Percentiles rank a stretch among this genome's conserved stretches.
phyloP scores from a whole-genome alignment of 2,797 vertebrate genomes.

The Sebastes steindachneri region DNA sequence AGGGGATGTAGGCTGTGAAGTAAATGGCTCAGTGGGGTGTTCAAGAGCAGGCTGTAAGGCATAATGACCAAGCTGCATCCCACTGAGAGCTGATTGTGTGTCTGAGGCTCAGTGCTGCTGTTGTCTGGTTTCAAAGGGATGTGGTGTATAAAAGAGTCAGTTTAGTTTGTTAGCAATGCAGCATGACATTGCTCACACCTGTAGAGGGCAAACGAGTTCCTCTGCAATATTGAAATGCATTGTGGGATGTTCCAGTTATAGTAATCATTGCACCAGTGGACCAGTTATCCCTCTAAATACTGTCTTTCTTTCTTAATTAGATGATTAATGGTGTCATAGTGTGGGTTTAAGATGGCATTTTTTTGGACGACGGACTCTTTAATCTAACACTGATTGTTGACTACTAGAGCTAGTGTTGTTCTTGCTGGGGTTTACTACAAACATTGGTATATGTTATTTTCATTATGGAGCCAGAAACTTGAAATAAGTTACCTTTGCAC shows the following conservation, averaged over 20 bases:
- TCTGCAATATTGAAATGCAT: neutral
- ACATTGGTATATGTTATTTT: neutral
- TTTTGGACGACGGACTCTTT: neutral
- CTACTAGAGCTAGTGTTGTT: neutral
- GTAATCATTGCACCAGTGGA: neutral
- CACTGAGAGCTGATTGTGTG: slow-evolving; percentile 51
- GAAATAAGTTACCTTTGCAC: neutral
- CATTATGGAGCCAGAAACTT: neutral
- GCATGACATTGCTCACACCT: neutral
- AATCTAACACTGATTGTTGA: neutral
- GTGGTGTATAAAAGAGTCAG: slow-evolving; percentile 2
- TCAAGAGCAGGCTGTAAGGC: slow-evolving; percentile 57
- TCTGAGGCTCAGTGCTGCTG: slow-evolving; percentile 31
- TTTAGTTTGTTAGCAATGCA: slow-evolving; percentile 5
- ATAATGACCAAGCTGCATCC: slow-evolving; percentile 54
- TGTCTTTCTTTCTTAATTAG: neutral
- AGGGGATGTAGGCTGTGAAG: slow-evolving; percentile 51
- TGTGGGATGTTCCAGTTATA: neutral
- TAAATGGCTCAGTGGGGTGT: slow-evolving; percentile 63
- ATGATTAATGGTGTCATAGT: neutral
- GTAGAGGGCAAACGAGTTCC: neutral
- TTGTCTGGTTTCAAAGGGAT: slow-evolving; percentile 30
- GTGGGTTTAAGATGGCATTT: neutral
- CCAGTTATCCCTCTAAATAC: neutral
- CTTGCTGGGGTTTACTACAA: neutral